Percentiles rank a stretch among this genome's conserved stretches.
Conservation (phyloP, 2,888 invertebrate genomes). For the Dolichopus griseipennis region DNA sequence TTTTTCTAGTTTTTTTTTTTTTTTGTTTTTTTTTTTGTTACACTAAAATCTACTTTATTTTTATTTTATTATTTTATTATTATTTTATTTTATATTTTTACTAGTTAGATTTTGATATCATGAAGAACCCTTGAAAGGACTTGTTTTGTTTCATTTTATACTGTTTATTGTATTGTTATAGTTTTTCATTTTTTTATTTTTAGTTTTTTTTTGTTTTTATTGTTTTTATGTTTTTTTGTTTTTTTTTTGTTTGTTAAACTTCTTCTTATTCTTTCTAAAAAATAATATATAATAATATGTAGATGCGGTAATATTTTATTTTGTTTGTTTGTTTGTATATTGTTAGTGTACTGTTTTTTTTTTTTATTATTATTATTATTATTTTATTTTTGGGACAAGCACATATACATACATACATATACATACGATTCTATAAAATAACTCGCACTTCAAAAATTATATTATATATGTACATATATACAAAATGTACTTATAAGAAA, state of each 20-base stretch:
- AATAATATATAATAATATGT: too few species aligned
- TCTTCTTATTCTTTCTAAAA: too few species aligned
- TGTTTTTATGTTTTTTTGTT: background rate
- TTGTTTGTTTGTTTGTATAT: too few species aligned
- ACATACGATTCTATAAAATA: background rate
- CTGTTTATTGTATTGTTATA: background rate
- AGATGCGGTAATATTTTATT: too few species aligned
- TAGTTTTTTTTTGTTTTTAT: background rate
- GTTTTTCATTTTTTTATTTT: background rate
- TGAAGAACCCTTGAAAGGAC: background rate
- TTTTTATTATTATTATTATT: too few species aligned
- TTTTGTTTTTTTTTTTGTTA: background rate
- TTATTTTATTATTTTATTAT: background rate
- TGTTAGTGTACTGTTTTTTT: too few species aligned
- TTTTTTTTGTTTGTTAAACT: background rate
- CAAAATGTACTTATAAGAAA: too few species aligned
- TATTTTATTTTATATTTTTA: too few species aligned
- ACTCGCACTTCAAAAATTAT: background rate
- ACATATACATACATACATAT: background rate
- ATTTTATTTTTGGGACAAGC: background rate
- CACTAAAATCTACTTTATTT: slow-evolving; percentile 4
- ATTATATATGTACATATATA: background rate
- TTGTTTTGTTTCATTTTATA: background rate
- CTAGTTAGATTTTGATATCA: background rate
- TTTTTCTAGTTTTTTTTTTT: background rate